Base-by-base conservation (phyloP, 1,140 invertebrate species). In the Lepidotrigona ventralis region DNA sequence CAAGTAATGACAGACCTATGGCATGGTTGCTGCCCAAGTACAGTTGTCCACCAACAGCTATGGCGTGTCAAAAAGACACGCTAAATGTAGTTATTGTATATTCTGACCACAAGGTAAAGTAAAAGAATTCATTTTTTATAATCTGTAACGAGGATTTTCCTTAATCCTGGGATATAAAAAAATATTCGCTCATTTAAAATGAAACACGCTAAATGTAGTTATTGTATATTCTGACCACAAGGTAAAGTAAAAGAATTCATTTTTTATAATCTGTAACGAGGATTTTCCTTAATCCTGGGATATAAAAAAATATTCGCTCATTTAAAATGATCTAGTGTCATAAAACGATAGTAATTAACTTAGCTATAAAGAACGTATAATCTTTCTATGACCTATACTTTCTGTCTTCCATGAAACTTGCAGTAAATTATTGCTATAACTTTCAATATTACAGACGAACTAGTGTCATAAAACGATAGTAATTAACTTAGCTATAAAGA, bases 211-310 rank as follows among this genome's bases (percentile, higher is more conserved):
- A 15, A 95, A 94, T 85, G 90, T 97, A 12, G 94, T 97, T 39
- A 93, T 97, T 15, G 95, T 95, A 8, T 97, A 97, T 93, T 94
- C 96, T 2, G 96, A 97, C 94, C 96, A 96, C 86, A 96, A 96
- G 94, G 96, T 96, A 92, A 94, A 60, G 29, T 23, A 29, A 29
- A 74, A 12, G 2, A 73, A 81, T 88, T 87, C 64, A 68, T 78
- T 80, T 76, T 74, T 8, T 23, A 26, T 21, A 80, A 69, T 46
- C 56, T n/a, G 19, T 29, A 39, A 21, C 3, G 66, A 68, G 14
- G 17, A 29, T 72, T 53, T 56, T 26, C 9, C 14, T 11, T 60
- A 66, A 56, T 66, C 54, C 1, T 21, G 2, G 17, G 29, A 71
- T 58, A 83, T 79, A 77, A 79, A 83, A n/a, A 70, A 9, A 33